Percentiles rank a stretch among this genome's conserved stretches.
These are phyloP conservation scores for Microchrysa polita DNA, from an alignment of 2,888 invertebrate genomes.

Conservation along the genomic window DNA sequence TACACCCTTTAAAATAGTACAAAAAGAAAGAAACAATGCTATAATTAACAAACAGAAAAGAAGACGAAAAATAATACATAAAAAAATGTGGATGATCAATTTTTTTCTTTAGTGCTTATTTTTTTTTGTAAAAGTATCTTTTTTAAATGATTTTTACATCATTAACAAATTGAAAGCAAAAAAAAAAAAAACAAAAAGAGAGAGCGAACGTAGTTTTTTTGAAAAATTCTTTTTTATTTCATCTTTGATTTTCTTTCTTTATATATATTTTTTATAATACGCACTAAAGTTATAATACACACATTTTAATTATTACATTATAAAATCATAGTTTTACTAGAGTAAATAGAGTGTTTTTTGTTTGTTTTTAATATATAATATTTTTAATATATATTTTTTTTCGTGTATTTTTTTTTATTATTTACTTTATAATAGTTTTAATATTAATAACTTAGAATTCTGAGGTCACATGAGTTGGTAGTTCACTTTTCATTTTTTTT, in stretches of 20 bases:
- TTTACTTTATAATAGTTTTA: slow-evolving; percentile 61
- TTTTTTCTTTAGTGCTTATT: slow-evolving; percentile 19
- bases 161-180: slow-evolving; percentile 21
- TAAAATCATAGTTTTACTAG: slow-evolving; percentile 42
- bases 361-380: slow-evolving; percentile 31
- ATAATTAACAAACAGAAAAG: slow-evolving; percentile 21
- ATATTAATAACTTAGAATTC: slow-evolving; percentile 53
- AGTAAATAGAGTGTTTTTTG: slow-evolving; percentile 34
- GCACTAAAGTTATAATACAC: slow-evolving; percentile 40
- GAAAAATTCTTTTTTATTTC: background rate
- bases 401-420: slow-evolving; percentile 51
- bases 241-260: no score
- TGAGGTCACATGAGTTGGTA: slow-evolving; percentile 67
- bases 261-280: slow-evolving; percentile 3
- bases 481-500: no score
- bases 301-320: slow-evolving; percentile 20
- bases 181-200: no score
- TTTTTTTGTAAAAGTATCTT: no score
- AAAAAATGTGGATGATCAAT: slow-evolving; percentile 9
- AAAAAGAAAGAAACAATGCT: background rate
- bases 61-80: slow-evolving; percentile 8
- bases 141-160: slow-evolving; percentile 25
- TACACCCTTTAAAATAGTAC: slow-evolving; percentile 4
- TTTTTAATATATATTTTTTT: slow-evolving; percentile 48
- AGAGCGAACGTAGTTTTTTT: slow-evolving; percentile 49